These are phyloP conservation scores for Cranoglanis bouderius DNA, from an alignment of 2,113 vertebrate species.

Conservation along the genomic window DNA sequence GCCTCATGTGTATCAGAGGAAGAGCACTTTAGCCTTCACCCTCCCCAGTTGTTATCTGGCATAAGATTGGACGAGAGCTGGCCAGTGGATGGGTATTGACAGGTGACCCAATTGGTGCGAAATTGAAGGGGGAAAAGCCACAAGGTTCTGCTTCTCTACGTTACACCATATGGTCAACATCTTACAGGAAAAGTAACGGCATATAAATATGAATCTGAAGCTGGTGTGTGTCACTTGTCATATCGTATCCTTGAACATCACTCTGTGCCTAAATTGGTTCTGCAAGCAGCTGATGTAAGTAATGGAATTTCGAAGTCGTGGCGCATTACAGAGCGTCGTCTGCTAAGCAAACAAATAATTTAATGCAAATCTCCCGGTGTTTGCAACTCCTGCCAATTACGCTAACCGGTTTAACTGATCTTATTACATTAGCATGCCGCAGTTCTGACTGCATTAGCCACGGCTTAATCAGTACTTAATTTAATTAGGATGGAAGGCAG, in stretches of 20 bases:
- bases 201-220: neutral
- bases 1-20: neutral
- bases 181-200: neutral
- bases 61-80: neutral
- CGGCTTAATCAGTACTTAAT: constrained; percentile 79
- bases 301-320: constrained; percentile 72
- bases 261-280: constrained; percentile 68
- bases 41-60: neutral
- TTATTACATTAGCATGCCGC: constrained; percentile 79
- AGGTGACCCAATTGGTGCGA: neutral
- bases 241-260: constrained; percentile 71
- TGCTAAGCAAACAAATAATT: constrained; percentile 80
- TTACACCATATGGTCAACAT: neutral
- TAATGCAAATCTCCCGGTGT: constrained; percentile 77
- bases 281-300: constrained; percentile 72
- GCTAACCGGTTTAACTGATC: constrained; percentile 81
- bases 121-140: neutral
- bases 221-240: constrained; percentile 45
- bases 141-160: neutral
- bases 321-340: constrained; percentile 64
- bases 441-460: constrained; percentile 78
- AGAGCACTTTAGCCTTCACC: neutral
- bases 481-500: constrained; percentile 73
- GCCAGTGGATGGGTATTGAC: neutral
- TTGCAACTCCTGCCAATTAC: constrained; percentile 78